Base-by-base conservation (phyloP, 1,140 invertebrate species). In the Babylonia areolata region DNA sequence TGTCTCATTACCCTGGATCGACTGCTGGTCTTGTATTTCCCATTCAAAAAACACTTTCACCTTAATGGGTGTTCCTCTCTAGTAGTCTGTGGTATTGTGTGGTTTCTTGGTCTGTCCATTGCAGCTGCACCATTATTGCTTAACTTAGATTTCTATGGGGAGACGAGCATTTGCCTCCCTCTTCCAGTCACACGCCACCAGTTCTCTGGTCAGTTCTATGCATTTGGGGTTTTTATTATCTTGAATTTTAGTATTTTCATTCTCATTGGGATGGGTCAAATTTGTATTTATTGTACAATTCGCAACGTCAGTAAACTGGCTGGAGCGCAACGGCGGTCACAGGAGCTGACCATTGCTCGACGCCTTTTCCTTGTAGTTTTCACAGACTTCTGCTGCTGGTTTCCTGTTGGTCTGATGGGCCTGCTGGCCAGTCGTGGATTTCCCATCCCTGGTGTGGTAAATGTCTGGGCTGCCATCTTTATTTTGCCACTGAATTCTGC, bases 11-110 rank as follows among this genome's bases (percentile, higher is more conserved):
- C 82, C 11, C 37, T 84, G 69, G 82, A 84, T 75, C 81, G 92
- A 12, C 87, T 91, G 51, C 39, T 91, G 9, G 87, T 85, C 12
- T 83, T 93, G 40, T 86, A 89, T 20, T 92, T 89, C 81, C 92
- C 92, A 0, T 91, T 93, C 71, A 85, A 88, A 17, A 51, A 81
- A 3, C 40, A 84, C 9, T 6, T 77, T 17, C 73, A 87, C 15
- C 37, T 86, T 3, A 86, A 75, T 9, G 77, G 89, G 3, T 87
- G 71, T 11, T 83, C 87, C 17, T 39, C 79, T 9, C 23, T 71
- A 11, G 2, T 46, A 20, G 69, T 42, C 1, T 88, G 80, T 83
- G 31, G 11, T 39, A 15, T 86, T 1, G 51, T 71, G 15, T 88
- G 87, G 87, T 15, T 87, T 31, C n/a, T 89, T 3, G 86, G 85